Base-by-base conservation (phyloP, 2,888 invertebrate genomes). In the Cerastis leucographa region DNA sequence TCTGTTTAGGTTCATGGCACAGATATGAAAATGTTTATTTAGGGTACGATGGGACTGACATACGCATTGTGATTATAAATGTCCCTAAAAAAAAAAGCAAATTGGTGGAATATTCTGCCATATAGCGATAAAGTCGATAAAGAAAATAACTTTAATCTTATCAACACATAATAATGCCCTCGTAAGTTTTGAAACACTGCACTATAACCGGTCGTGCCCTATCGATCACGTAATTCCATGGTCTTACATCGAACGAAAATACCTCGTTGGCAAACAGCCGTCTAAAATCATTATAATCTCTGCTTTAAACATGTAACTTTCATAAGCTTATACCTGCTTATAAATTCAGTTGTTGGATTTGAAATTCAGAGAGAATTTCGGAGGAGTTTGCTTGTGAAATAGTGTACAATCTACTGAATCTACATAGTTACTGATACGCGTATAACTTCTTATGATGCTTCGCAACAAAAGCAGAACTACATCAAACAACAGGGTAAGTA, bases 321-420 rank as follows among this genome's bases (percentile, higher is more conserved):
- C 77, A 81, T 80, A 77, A 78, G 76, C 76, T 78, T 61, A 25
- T 65, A 77, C 69, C 71, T 73, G 71, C 46, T 86, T 83, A 85
- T 62, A 76, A 81, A 83, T 81, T 79, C 71, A 83, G 77, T 78
- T 76, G 74, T 46, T 67, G 77, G 62, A 84, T 79, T 87, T 80
- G 72, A 85, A 77, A 78, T 80, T 85, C 72, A 71, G 67, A 74
- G 72, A 59, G 83, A 85, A 85, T 87, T 83, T 81, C 66, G 44
- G 59, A 77, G 59, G 54, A 86, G 77, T 85, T 84, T 74, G 73
- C 72, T 78, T 73, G 69, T 77, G 75, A 66, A 79, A 76, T 77
- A 35, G 14, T 80, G 74, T 70, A 79, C n/a, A 12, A 35, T 35
- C 35, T 59, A 59, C 67, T 35, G 35, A 81, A 85, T 80, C 65